phyloP scores from a whole-genome alignment of 2,797 vertebrate species.

The Smutsia gigantea region DNA sequence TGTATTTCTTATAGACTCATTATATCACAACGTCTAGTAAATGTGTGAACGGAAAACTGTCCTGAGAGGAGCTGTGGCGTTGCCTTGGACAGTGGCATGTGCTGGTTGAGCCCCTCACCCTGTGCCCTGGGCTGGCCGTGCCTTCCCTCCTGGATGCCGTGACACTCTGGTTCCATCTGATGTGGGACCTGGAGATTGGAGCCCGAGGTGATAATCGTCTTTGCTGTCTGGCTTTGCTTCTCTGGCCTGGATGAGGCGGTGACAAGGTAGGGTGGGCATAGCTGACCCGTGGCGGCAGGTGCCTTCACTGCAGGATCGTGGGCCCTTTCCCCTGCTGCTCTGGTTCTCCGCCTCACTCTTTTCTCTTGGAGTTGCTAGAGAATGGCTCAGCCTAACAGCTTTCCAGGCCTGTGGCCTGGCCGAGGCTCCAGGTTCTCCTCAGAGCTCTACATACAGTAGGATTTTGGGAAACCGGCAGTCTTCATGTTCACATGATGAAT shows the following conservation, averaged over 20 bases:
- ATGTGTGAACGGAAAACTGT: not conserved
- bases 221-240: not conserved
- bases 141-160: not conserved
- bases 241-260: not conserved
- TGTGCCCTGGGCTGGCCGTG: not conserved
- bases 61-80: not conserved
- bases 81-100: not conserved
- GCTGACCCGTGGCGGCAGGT: not conserved
- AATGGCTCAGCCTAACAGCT: not conserved
- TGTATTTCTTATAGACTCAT: too few relatives aligned
- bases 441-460: not conserved
- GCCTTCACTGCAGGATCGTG: not conserved
- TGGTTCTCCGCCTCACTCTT: not conserved
- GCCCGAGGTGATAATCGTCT: not conserved
- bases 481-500: not conserved
- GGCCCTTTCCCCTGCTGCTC: not conserved
- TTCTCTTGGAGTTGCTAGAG: not conserved
- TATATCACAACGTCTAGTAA: not conserved
- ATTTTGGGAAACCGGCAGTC: not conserved
- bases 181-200: not conserved
- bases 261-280: not conserved
- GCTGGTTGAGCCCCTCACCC: not conserved
- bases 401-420: not conserved
- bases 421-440: constrained; percentile 12
- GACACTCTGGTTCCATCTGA: not conserved